Evolutionary conservation across 2,797 vertebrate genomes (phyloP).

Genomic region (Pipistrellus kuhlii): DNA sequence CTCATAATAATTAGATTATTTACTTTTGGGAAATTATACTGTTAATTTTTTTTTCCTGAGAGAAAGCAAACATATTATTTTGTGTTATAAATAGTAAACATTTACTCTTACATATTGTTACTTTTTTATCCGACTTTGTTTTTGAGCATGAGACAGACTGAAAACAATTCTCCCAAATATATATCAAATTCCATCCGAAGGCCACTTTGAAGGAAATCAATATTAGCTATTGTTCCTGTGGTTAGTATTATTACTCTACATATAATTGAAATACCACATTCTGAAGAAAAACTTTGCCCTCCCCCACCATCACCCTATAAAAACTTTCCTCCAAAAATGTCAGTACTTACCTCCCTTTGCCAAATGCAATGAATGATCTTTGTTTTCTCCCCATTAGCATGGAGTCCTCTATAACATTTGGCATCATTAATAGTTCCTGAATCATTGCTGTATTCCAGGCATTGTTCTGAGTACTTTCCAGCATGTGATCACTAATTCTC

Average conservation of each 20-base stretch:
- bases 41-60: conserved; percentile 29
- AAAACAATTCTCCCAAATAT: background rate
- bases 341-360: conserved; percentile 6
- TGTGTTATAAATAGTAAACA: conserved; percentile 5
- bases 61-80: conserved; percentile 13
- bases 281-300: background rate
- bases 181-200: background rate
- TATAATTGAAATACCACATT: background rate
- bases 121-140: conserved; percentile 5
- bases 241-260: background rate
- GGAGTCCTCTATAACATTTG: background rate
- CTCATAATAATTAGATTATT: background rate
- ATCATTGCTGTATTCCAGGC: background rate
- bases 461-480: background rate
- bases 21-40: background rate
- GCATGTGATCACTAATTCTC: background rate
- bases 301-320: background rate
- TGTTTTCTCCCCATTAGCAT: background rate
- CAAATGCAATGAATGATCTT: background rate
- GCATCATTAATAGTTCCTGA: background rate
- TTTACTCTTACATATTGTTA: background rate
- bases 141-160: background rate
- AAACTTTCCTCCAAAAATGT: background rate
- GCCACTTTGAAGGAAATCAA: background rate
- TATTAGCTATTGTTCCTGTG: background rate